Conservation (phyloP, 2,888 invertebrate genomes). For the Polyommatus icarus region DNA sequence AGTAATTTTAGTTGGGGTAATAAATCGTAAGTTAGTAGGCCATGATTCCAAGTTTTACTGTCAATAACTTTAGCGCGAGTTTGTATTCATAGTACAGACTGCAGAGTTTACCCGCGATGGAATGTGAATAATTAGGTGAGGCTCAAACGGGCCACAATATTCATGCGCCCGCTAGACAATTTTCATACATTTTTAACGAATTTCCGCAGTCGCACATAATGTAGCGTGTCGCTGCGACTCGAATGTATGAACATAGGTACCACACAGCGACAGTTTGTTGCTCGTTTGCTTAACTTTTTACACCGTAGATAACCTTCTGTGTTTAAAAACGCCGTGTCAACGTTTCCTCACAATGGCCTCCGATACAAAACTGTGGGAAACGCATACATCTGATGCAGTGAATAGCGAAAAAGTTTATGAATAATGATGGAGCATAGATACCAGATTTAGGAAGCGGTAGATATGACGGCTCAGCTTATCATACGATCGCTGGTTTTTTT, state of each 20-base stretch:
- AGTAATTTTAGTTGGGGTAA: slow-evolving; percentile 14
- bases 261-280: background rate
- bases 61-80: slow-evolving; percentile 7
- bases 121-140: slow-evolving; percentile 3
- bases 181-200: slow-evolving; percentile 4
- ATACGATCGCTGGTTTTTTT: background rate
- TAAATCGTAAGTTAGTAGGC: slow-evolving; percentile 17
- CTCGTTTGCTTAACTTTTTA: background rate
- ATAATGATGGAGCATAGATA: background rate
- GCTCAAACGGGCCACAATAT: background rate
- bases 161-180: background rate
- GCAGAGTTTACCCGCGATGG: background rate
- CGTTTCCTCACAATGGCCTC: slow-evolving; percentile 22
- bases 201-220: background rate
- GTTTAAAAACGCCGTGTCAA: slow-evolving; percentile 24
- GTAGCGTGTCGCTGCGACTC: too few relatives aligned
- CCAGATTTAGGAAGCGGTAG: background rate
- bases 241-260: too few relatives aligned
- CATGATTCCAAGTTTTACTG: background rate
- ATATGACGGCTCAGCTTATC: background rate
- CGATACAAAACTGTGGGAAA: slow-evolving; percentile 20
- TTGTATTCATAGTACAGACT: slow-evolving; percentile 6
- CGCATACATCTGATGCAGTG: slow-evolving; percentile 20
- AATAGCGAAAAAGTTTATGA: slow-evolving; percentile 28
- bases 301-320: slow-evolving; percentile 3